Percentiles rank a stretch among this genome's conserved stretches.
Evolutionary conservation across 2,797 vertebrate genomes (phyloP).

Genomic region (Centroberyx gerrardi): DNA sequence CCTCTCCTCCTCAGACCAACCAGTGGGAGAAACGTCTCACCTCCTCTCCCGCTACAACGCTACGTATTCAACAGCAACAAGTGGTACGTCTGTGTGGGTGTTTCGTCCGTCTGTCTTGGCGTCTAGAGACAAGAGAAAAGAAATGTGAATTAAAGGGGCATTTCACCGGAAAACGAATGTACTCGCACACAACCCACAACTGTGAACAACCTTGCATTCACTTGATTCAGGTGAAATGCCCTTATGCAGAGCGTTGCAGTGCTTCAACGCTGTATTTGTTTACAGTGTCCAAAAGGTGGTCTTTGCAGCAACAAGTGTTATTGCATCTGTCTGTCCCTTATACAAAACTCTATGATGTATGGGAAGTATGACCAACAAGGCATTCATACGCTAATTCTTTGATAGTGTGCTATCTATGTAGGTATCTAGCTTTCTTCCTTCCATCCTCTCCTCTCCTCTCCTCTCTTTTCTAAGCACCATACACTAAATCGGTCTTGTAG

Average conservation of each 20-base stretch:
- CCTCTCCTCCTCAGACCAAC: conserved; percentile 93
- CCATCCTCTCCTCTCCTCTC: no score
- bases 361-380: no score
- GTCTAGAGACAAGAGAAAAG: background rate
- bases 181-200: no score
- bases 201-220: background rate
- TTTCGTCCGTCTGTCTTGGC: conserved; percentile 58
- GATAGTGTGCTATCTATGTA: no score
- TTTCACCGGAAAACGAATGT: background rate
- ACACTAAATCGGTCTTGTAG: no score
- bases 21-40: conserved; percentile 99
- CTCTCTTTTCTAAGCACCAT: no score
- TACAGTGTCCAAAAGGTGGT: background rate
- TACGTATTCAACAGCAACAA: conserved; percentile 92
- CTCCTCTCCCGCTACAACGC: conserved; percentile 93
- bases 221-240: background rate
- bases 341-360: no score
- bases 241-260: conserved; percentile 6
- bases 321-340: background rate
- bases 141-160: conserved; percentile 1
- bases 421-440: no score
- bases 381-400: no score
- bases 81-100: conserved; percentile 91
- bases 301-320: background rate
- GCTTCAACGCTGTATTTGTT: background rate